phyloP scores from a whole-genome alignment of 2,113 vertebrate species.

The Myotis yumanensis region DNA sequence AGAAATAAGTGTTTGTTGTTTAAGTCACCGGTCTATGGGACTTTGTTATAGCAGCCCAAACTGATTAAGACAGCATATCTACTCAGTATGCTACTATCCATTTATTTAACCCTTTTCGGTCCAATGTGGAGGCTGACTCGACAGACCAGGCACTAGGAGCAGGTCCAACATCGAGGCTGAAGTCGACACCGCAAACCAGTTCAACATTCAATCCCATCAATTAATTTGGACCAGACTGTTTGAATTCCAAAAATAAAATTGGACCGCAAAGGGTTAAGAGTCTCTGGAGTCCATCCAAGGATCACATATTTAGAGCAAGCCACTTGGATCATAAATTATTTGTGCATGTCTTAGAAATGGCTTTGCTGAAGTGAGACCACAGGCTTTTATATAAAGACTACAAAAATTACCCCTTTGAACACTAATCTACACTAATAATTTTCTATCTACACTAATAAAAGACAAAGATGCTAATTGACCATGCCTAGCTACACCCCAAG shows the following conservation, averaged over 20 bases:
- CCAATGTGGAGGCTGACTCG: too few species aligned
- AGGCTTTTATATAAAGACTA: conserved; percentile 21
- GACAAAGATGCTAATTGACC: too few species aligned
- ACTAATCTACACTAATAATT: not conserved
- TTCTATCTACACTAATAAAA: not conserved
- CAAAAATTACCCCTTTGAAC: conserved; percentile 36
- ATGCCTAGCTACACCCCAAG: too few species aligned
- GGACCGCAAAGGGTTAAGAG: not conserved
- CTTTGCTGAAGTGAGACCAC: conserved; percentile 42
- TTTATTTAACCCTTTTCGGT: not conserved
- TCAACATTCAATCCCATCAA: too few species aligned
- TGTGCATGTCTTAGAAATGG: conserved; percentile 50
- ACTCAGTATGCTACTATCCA: not conserved
- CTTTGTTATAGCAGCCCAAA: not conserved
- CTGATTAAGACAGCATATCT: not conserved
- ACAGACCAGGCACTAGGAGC: too few species aligned
- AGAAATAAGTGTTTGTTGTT: not conserved
- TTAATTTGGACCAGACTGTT: too few species aligned
- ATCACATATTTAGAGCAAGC: conserved; percentile 36
- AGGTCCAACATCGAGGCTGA: too few species aligned
- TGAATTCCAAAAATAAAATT: too few species aligned
- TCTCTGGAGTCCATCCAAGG: conserved; percentile 26
- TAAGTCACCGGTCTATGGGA: not conserved
- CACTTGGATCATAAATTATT: conserved; percentile 54
- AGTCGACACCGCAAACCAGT: too few species aligned